Base-by-base conservation (phyloP, 2,113 vertebrate species). In the Psittacula cyanocephala region DNA sequence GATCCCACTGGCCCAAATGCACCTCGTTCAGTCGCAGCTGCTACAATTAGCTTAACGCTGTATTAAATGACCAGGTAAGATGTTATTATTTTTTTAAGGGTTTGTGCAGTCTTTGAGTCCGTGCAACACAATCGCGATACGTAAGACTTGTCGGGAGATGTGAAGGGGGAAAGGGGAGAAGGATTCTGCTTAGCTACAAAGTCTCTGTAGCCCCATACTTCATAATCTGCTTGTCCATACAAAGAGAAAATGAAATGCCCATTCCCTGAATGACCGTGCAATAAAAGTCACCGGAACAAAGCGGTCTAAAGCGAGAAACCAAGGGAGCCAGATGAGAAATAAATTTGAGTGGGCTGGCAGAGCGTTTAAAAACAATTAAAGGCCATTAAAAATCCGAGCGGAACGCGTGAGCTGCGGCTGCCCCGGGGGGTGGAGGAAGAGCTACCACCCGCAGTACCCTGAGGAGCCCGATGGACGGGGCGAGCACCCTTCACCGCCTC, bases 341-440 rank as follows among this genome's bases (percentile, higher is more conserved):
- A 98, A 98, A 99, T 99, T 97, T 97, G 98, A 98, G 98, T 97
- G 95, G 98, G 98, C 98, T 98, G 98, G 98, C 98, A 98, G 96
- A 97, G 98, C 98, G 98, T 99, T 99, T 99, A 99, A 98, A 99
- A 98, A 98, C 98, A 98, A 98, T 99, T 99, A 98, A 98, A 98
- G 97, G 95, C 96, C 98, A 97, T 98, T 99, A 99, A 98, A 98
- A 98, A 98, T 98, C 97, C 98, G 97, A 98, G 98, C 98, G 98
- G 98, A 98, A 99, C 98, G 98, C 97, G 97, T 98, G 98, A 97
- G 97, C 98, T 93, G 93, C 97, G 95, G 97, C 94, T 97, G 97
- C 97, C 97, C 97, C 98, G 29, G 46, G 70, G 93, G 62, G 33
- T 55, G 25, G 71, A 53, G 50, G 29, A 41, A 53, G 27, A 13